These are phyloP conservation scores for Dinomys branickii DNA, from an alignment of 2,113 vertebrate genomes.

Conservation along the genomic window DNA sequence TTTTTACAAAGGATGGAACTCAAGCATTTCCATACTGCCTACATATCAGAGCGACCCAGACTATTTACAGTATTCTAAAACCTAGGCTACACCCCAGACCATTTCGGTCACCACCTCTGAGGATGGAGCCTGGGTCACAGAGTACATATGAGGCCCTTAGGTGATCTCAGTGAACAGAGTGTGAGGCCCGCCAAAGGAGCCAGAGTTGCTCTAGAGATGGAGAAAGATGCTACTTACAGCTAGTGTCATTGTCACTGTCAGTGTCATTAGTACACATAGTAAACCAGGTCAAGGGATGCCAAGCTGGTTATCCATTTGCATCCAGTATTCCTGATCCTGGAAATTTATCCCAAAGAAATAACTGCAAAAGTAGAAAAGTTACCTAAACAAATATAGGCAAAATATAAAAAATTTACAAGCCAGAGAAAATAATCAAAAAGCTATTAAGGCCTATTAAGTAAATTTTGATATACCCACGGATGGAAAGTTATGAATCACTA, in stretches of 20 bases:
- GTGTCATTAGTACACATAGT: neutral
- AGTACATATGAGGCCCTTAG: neutral
- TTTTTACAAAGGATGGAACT: neutral
- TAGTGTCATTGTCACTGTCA: neutral
- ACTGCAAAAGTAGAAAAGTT: neutral
- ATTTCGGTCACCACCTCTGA: neutral
- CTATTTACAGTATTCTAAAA: neutral
- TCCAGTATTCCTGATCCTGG: neutral
- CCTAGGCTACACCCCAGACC: neutral
- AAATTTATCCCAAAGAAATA: conserved; percentile 27
- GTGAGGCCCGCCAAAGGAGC: neutral
- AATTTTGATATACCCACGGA: neutral
- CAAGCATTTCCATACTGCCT: neutral
- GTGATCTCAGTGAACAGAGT: neutral
- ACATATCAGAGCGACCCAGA: neutral
- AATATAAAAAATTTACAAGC: conserved; percentile 1
- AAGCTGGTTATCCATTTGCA: neutral
- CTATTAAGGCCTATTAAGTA: neutral
- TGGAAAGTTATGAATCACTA: neutral
- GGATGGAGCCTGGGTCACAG: neutral
- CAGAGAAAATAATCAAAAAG: conserved; percentile 32
- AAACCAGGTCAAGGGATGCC: neutral
- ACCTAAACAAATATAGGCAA: neutral
- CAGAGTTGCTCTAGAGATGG: neutral
- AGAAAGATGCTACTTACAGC: neutral